Evolutionary conservation across 2,113 vertebrate species (phyloP).

Genomic region (Dascyllus trimaculatus): DNA sequence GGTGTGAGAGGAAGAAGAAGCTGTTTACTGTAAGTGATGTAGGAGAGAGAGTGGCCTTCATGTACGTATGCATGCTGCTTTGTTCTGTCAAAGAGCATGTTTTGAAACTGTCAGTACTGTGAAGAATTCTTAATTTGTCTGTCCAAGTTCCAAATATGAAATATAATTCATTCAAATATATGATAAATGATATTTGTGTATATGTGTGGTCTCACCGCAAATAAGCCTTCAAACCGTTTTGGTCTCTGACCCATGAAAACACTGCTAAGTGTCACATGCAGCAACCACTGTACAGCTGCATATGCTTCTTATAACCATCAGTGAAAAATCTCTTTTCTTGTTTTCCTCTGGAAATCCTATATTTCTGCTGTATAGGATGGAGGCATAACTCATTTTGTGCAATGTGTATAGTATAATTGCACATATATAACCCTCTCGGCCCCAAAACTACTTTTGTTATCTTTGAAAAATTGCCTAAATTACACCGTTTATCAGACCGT

Average conservation of each 20-base stretch:
- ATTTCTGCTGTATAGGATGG: neutral
- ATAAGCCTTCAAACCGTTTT: slow-evolving; percentile 3
- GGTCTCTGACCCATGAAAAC: slow-evolving; percentile 24
- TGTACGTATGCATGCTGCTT: slow-evolving; percentile 19
- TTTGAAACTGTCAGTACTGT: slow-evolving; percentile 36
- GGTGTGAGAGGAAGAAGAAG: slow-evolving; percentile 6
- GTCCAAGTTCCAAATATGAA: slow-evolving; percentile 10
- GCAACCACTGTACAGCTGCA: slow-evolving; percentile 12
- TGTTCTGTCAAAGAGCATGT: slow-evolving; percentile 3
- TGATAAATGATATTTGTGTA: neutral
- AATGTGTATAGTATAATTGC: neutral
- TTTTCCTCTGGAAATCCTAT: neutral
- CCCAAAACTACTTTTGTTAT: no score
- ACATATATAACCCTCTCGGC: neutral
- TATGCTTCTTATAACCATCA: slow-evolving; percentile 33
- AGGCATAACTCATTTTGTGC: neutral
- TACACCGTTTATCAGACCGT: no score
- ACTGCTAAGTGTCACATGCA: slow-evolving; percentile 3
- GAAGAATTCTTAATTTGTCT: neutral
- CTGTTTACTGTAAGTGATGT: neutral
- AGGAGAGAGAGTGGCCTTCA: slow-evolving; percentile 2
- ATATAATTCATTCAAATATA: slow-evolving; percentile 13
- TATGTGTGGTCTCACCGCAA: slow-evolving; percentile 14
- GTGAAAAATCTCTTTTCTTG: neutral
- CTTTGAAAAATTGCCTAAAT: no score